phyloP scores from a whole-genome alignment of 2,113 vertebrate species.

The Verasper variegatus region DNA sequence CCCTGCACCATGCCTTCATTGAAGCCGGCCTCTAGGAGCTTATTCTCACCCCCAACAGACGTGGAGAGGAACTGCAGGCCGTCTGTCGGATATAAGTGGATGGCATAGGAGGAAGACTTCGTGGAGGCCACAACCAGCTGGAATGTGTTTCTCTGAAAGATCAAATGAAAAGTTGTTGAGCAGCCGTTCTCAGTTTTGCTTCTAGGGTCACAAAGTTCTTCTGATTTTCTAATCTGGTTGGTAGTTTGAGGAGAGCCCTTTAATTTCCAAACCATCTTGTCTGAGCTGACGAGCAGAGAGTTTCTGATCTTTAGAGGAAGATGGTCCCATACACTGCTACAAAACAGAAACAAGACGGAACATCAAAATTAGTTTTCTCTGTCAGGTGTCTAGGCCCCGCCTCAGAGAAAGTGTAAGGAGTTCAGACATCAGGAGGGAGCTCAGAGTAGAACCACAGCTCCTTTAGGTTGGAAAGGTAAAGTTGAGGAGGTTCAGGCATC shows the following conservation, averaged over 20 bases:
- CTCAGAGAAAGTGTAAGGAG: too few species aligned
- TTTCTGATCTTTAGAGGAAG: neutral
- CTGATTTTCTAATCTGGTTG: neutral
- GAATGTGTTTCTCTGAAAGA: slow-evolving; percentile 91
- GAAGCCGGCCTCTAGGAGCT: slow-evolving; percentile 85
- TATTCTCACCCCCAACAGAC: slow-evolving; percentile 67
- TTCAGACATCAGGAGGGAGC: too few species aligned
- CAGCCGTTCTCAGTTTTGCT: neutral
- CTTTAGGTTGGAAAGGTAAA: too few species aligned
- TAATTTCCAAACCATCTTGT: neutral
- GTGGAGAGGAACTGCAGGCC: slow-evolving; percentile 88
- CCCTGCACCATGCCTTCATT: slow-evolving; percentile 82
- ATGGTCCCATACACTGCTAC: too few species aligned
- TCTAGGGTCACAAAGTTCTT: neutral
- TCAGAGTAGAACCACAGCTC: too few species aligned
- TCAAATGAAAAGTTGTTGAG: neutral
- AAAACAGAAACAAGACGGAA: too few species aligned
- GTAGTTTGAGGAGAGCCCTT: too few species aligned
- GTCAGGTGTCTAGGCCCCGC: too few species aligned
- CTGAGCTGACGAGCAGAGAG: too few species aligned
- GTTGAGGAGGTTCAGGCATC: too few species aligned
- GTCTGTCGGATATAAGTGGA: slow-evolving; percentile 90
- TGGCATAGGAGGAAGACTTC: slow-evolving; percentile 85
- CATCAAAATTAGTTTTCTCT: too few species aligned
- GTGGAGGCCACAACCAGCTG: slow-evolving; percentile 88